A percentile compares a stretch with the other conserved stretches of the same genome.
Evolutionary conservation across 2,797 vertebrate genomes (phyloP).

Genomic region (Myiotriccus ornatus): DNA sequence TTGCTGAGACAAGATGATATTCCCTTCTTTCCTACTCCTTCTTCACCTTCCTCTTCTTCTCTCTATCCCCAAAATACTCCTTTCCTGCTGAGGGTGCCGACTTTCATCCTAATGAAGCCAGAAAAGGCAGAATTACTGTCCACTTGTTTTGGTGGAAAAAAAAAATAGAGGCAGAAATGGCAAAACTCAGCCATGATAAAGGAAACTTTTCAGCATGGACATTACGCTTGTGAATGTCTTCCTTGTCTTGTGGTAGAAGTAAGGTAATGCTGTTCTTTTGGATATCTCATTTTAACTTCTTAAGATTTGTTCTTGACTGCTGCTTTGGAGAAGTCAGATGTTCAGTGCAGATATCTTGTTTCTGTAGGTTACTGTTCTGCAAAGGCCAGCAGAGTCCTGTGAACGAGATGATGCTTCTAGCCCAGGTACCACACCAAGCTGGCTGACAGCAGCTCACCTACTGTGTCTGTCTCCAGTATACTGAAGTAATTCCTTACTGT

Average conservation of each 20-base stretch:
- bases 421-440: constrained; percentile 67
- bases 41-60: neutral
- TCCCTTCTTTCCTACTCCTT: too few relatives aligned
- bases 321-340: neutral
- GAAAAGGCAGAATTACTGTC: neutral
- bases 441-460: neutral
- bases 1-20: neutral
- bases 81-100: neutral
- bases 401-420: constrained; percentile 2
- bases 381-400: constrained; percentile 63
- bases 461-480: neutral
- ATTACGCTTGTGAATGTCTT: neutral
- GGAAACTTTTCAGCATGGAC: neutral
- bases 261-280: neutral
- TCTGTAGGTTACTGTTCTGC: constrained; percentile 84
- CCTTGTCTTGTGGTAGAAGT: neutral
- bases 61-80: neutral
- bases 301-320: neutral
- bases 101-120: neutral
- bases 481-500: neutral
- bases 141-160: neutral
- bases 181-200: neutral
- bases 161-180: neutral
- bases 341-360: neutral
- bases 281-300: neutral